These are phyloP conservation scores for Oncorhynchus mykiss DNA, from an alignment of 2,113 vertebrate genomes.

Conservation along the genomic window DNA sequence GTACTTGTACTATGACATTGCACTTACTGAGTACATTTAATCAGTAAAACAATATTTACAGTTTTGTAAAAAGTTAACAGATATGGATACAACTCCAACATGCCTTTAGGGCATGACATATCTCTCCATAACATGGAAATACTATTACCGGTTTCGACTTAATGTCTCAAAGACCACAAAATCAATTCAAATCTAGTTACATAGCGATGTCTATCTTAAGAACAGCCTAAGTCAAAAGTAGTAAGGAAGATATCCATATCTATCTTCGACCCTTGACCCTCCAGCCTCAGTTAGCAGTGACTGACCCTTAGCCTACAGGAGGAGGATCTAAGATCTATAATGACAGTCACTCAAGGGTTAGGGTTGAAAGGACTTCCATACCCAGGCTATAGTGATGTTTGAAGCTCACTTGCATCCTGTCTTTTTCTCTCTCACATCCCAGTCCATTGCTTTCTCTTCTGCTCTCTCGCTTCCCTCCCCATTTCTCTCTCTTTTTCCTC, in stretches of 20 bases:
- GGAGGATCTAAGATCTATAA: conserved; percentile 28
- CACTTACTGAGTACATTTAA: no score
- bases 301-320: conserved; percentile 5
- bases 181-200: background rate
- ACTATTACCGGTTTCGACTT: background rate
- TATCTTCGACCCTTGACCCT: no score
- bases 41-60: no score
- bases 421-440: conserved; percentile 6
- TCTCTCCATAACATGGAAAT: no score
- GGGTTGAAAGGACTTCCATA: background rate
- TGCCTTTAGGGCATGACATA: no score
- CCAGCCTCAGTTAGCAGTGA: conserved; percentile 4
- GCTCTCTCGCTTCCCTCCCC: no score
- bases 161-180: background rate
- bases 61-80: no score
- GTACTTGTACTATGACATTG: no score
- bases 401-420: conserved; percentile 3
- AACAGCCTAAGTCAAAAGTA: no score
- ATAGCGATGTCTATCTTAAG: background rate
- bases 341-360: conserved; percentile 14
- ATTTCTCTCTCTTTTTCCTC: background rate
- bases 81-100: no score
- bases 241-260: no score
- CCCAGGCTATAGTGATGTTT: conserved; percentile 3
- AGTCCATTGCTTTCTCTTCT: conserved; percentile 1